Percentiles rank a stretch among this genome's conserved stretches.
Evolutionary conservation across 2,797 vertebrate genomes (phyloP).

Genomic region (Sebastes reedi): DNA sequence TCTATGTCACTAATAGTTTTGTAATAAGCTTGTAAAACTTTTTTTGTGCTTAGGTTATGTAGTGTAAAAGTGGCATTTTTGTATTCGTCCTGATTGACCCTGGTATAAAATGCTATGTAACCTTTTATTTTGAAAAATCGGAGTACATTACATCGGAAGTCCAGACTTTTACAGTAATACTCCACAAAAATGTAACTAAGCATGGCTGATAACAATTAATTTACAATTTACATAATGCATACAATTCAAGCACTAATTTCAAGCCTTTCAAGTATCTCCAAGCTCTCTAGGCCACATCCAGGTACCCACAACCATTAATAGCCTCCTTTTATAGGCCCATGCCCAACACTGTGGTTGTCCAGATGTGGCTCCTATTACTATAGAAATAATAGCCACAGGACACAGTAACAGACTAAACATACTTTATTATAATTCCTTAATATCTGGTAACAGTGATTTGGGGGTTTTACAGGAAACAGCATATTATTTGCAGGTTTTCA

Average conservation of each 20-base stretch:
- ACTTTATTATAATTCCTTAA: background rate
- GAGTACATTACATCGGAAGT: background rate
- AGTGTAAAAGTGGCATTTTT: background rate
- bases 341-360: background rate
- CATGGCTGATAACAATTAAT: too few relatives aligned
- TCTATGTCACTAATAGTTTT: background rate
- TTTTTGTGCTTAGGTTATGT: background rate
- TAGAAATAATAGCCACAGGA: background rate
- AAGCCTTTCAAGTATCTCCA: background rate
- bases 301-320: background rate
- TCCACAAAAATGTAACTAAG: too few relatives aligned
- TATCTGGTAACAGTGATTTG: background rate
- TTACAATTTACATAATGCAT: background rate
- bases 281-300: background rate
- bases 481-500: background rate
- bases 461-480: background rate
- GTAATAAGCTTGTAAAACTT: background rate
- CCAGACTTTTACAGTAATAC: background rate
- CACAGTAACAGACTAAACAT: background rate
- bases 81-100: too few relatives aligned
- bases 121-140: constrained; percentile 35
- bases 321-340: background rate
- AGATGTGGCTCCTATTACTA: background rate
- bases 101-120: background rate
- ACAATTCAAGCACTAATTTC: background rate